A percentile compares a stretch with the other conserved stretches of the same genome.
Evolutionary conservation across 2,113 vertebrate species (phyloP).

Genomic region (Ptychochromis oligacanthus): DNA sequence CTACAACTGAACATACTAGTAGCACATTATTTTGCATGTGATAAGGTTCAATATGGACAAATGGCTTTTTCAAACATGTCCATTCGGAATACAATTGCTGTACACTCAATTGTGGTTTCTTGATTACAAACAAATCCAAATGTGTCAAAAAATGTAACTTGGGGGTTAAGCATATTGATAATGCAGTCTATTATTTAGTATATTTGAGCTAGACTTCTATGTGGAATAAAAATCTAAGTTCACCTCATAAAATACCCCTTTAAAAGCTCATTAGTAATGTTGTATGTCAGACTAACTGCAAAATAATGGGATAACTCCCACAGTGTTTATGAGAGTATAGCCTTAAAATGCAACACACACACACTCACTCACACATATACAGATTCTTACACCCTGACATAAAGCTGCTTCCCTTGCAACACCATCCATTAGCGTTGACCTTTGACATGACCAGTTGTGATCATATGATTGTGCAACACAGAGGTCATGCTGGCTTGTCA

Average conservation of each 20-base stretch:
- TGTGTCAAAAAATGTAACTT: neutral
- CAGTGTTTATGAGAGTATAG: neutral
- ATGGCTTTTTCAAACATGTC: neutral
- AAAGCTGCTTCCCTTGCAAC: constrained; percentile 54
- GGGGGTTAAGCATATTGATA: neutral
- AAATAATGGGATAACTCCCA: constrained; percentile 30
- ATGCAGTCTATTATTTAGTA: neutral
- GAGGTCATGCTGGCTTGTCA: constrained; percentile 70
- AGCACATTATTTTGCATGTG: neutral
- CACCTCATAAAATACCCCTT: neutral
- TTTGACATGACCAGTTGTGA: constrained; percentile 72
- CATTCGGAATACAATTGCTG: neutral
- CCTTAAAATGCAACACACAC: constrained; percentile 4
- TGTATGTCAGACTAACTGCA: constrained; percentile 14
- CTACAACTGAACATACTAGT: neutral
- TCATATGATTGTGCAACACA: constrained; percentile 75
- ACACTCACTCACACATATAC: neutral
- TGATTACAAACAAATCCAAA: neutral
- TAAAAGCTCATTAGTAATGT: neutral
- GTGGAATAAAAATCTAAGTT: neutral
- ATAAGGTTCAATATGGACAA: neutral
- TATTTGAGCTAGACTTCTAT: neutral
- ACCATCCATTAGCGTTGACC: constrained; percentile 77
- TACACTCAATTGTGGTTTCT: neutral
- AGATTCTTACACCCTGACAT: constrained; percentile 30